Base-by-base conservation (phyloP, 2,797 vertebrate species). In the Urosaurus nigricauda region DNA sequence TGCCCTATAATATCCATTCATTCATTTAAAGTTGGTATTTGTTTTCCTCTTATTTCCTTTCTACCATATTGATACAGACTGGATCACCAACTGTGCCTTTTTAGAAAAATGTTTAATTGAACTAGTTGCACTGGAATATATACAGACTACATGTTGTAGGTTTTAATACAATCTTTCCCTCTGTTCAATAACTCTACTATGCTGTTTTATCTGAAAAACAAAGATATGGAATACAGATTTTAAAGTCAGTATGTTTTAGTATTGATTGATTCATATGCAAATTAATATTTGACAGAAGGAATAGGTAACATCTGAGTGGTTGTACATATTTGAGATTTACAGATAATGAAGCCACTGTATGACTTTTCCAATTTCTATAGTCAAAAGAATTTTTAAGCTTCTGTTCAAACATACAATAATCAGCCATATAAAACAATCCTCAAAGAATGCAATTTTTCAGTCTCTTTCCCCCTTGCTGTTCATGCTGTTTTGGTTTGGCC, bases 1-100 rank as follows among this genome's bases (percentile, higher is more conserved):
- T 82, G 40, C 26, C 68, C 79, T 43, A n/a, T 19, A 21, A 68
- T 79, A 89, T 89, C 79, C 56, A 40, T 85, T 80, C 37, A 63
- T 89, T 56, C 84, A 78, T 89, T 86, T 78, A 86, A 77, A 86
- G 79, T 82, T 77, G 35, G 37, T 68, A 29, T 83, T 83, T 83
- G 5, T 73, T 51, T 29, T 47, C 73, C 58, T 82, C 53, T 75
- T 85, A 40, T 77, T 68, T 63, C 29, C 29, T 86, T 83, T 86
- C 5, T 5, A 40, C n/a, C 29, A 56, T 58, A 58, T 37, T 56
- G 29, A 82, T 86, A 58, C 29, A 58, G 26, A 58, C 29, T 70
- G n/a, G 17, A 26, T 86, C 75, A 17, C 35, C 16, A 70, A 68
- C 29, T 68, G 32, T 68, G 32, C 65, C 29, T 32, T 68, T 68